Evolutionary conservation across 2,797 vertebrate species (phyloP).

Genomic region (Sparus aurata): DNA sequence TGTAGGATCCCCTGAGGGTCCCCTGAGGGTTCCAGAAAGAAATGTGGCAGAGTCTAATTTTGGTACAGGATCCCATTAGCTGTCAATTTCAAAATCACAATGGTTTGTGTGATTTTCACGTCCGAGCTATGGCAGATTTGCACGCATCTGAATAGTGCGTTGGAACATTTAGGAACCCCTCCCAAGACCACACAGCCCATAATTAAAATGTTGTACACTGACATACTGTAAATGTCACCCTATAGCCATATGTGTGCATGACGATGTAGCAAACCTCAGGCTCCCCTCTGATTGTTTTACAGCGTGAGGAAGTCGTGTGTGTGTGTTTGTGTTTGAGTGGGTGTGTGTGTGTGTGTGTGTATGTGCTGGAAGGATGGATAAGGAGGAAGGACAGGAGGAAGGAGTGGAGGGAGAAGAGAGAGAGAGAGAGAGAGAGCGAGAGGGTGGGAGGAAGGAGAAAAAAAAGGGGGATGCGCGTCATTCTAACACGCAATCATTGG

Average conservation of each 20-base stretch:
- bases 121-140: neutral
- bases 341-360: constrained; percentile 17
- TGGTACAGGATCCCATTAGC: no score
- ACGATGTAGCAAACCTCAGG: constrained; percentile 50
- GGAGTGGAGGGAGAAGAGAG: constrained; percentile 13
- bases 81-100: constrained; percentile 18
- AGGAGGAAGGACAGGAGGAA: constrained; percentile 40
- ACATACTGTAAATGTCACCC: constrained; percentile 59
- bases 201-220: constrained; percentile 42
- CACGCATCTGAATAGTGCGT: neutral
- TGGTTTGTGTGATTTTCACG: constrained; percentile 8
- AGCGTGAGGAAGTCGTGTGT: constrained; percentile 21
- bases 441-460: neutral
- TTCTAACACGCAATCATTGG: constrained; percentile 75
- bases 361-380: constrained; percentile 53
- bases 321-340: constrained; percentile 20
- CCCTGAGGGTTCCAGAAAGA: neutral
- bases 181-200: constrained; percentile 6
- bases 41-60: neutral
- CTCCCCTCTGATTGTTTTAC: constrained; percentile 39
- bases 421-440: constrained; percentile 1
- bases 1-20: no score
- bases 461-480: constrained; percentile 71
- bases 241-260: constrained; percentile 24
- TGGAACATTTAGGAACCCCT: neutral